A percentile compares a stretch with the other conserved stretches of the same genome.
phyloP scores from a whole-genome alignment of 2,888 invertebrate species.

The Morpho deidamia region DNA sequence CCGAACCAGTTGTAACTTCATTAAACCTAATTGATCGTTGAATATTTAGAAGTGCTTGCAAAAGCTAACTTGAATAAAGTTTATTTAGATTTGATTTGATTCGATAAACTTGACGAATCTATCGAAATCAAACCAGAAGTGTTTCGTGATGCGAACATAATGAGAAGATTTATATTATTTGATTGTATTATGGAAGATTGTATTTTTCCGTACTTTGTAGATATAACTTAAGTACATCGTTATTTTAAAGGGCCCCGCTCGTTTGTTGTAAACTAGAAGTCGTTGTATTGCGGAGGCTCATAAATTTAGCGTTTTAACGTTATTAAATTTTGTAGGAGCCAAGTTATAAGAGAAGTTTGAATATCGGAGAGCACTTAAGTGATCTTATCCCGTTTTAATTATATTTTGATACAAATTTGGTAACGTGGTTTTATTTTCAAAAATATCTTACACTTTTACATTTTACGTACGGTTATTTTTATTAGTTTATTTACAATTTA shows the following conservation, averaged over 20 bases:
- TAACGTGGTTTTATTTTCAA: background rate
- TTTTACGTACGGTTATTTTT: no score
- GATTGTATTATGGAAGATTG: no score
- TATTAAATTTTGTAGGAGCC: constrained; percentile 27
- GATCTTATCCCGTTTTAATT: constrained; percentile 25
- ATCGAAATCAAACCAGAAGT: no score
- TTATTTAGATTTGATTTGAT: no score
- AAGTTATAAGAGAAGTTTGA: constrained; percentile 18
- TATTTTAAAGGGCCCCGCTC: constrained; percentile 11
- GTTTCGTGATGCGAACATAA: no score
- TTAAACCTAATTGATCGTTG: no score
- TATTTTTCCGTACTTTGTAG: background rate
- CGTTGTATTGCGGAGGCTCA: constrained; percentile 15
- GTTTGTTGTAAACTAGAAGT: constrained; percentile 12
- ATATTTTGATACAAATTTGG: constrained; percentile 14
- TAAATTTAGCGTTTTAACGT: constrained; percentile 23
- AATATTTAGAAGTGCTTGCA: no score
- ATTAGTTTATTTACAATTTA: no score
- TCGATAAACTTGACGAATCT: no score
- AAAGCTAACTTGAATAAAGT: no score
- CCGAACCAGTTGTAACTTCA: no score
- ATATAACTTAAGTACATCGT: constrained; percentile 4
- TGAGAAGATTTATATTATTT: no score
- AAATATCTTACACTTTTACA: background rate
- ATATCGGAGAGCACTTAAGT: constrained; percentile 25